Percentiles rank a stretch among this genome's conserved stretches.
Conservation (phyloP, 30 jellyfish, hydroid and myxozoan species). For the Turritopsis rubra region DNA sequence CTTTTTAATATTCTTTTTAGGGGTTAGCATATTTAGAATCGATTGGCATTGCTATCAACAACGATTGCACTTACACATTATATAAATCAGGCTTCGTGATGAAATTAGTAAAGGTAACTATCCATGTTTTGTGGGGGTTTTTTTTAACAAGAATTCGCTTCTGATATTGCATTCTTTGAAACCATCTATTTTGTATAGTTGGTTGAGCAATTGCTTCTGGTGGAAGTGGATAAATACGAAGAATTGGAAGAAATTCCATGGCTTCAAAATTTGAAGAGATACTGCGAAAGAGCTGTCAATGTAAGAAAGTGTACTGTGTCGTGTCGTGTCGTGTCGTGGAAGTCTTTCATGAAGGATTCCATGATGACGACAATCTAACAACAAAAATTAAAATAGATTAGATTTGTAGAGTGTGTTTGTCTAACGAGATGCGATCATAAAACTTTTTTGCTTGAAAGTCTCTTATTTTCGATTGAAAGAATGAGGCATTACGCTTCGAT, state of each 20-base stretch:
- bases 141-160: neutral
- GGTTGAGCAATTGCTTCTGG: neutral
- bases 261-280: neutral
- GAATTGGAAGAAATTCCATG: neutral
- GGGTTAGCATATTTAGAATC: conserved; percentile 31
- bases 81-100: neutral
- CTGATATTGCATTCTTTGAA: neutral
- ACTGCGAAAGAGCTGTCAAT: neutral
- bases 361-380: no score
- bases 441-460: no score
- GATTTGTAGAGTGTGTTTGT: no score
- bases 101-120: conserved; percentile 15
- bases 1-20: neutral
- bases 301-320: no score
- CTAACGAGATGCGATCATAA: no score
- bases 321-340: no score
- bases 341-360: no score
- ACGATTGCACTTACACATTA: neutral
- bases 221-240: neutral
- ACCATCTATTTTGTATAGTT: neutral
- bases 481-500: no score
- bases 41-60: conserved; percentile 9
- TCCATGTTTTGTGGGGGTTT: neutral
- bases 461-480: no score
- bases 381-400: no score